Base-by-base conservation (phyloP, 2,113 vertebrate species). In the Callipepla californica region DNA sequence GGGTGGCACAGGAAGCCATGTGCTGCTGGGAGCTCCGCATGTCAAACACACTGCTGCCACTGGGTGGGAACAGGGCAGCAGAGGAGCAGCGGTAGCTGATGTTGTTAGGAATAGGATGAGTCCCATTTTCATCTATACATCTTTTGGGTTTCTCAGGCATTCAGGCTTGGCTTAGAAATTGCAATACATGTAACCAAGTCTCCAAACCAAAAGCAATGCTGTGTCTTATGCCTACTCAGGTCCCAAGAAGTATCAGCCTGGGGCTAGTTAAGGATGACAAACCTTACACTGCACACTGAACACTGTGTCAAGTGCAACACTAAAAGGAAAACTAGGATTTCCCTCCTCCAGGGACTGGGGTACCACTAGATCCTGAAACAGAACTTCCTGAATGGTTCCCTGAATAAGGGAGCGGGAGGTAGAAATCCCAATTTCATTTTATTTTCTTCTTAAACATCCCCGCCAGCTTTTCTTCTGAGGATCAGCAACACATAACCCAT, bases 231-330 rank as follows among this genome's bases (percentile, higher is more conserved):
- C 21, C 14, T 32, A 28, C 40, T 40, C 23, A 45, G 34, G 8
- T 22, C 20, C 48, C 34, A 5, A 15, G 34, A 45, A 18, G 47
- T 1, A 28, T 4, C 4, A 1, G 55, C 0, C 0, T 16, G 32
- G 36, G 42, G 25, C 44, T 28, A 32, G 47, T 20, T 72, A 34
- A 9, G 72, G 53, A 11, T 25, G 47, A 67, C 2, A 7, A 67
- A 38, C 32, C 25, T 16, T 6, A 23, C 18, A 28, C 13, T 3
- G 44, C 13, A 36, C 25, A 59, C 21, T 45, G 57, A 57, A 44
- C 4, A 16, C 38, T 11, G 25, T 4, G 36, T 17, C 19, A n/a
- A 7, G 2, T n/a, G 20, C 15, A 44, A 13, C 1, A 1, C 13
- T 9, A 6, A 30, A 38, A 45, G 55, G 22, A 70, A 74, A 62